Evolutionary conservation across 2,888 invertebrate genomes (phyloP).

Genomic region (Drosophila sordidapex): DNA sequence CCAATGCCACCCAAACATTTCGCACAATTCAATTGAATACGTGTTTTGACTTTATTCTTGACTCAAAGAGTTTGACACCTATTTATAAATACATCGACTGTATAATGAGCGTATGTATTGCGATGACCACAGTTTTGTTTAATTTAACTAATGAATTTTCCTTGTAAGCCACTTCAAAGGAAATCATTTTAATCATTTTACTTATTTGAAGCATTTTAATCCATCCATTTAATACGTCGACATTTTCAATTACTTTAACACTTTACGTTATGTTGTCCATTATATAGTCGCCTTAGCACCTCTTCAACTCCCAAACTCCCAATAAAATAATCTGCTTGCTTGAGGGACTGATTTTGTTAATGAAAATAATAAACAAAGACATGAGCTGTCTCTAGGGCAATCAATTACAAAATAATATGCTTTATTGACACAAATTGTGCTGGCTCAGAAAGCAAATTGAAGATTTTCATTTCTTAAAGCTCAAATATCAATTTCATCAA

Average conservation of each 20-base stretch:
- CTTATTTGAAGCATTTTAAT: slow-evolving; percentile 5
- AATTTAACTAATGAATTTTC: slow-evolving; percentile 59
- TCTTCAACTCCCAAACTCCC: slow-evolving; percentile 17
- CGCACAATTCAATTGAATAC: slow-evolving; percentile 2
- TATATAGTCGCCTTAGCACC: slow-evolving; percentile 22
- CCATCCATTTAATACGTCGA: neutral
- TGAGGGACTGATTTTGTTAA: neutral
- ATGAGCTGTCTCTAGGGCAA: too few relatives aligned
- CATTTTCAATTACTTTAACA: slow-evolving; percentile 54
- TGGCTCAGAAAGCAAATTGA: neutral
- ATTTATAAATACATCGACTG: slow-evolving; percentile 2
- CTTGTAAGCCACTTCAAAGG: slow-evolving; percentile 42
- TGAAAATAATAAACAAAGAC: neutral
- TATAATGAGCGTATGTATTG: neutral
- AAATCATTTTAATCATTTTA: slow-evolving; percentile 13
- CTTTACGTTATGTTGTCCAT: neutral
- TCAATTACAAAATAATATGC: neutral
- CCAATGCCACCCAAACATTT: slow-evolving; percentile 2
- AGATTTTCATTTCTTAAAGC: slow-evolving; percentile 13
- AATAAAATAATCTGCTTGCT: neutral
- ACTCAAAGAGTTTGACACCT: slow-evolving; percentile 1
- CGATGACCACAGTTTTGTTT: slow-evolving; percentile 12
- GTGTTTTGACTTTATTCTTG: slow-evolving; percentile 2
- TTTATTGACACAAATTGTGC: neutral
- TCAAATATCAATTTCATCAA: slow-evolving; percentile 40